Evolutionary conservation across 2,113 vertebrate species (phyloP).

Genomic region (Edolisoma coerulescens): DNA sequence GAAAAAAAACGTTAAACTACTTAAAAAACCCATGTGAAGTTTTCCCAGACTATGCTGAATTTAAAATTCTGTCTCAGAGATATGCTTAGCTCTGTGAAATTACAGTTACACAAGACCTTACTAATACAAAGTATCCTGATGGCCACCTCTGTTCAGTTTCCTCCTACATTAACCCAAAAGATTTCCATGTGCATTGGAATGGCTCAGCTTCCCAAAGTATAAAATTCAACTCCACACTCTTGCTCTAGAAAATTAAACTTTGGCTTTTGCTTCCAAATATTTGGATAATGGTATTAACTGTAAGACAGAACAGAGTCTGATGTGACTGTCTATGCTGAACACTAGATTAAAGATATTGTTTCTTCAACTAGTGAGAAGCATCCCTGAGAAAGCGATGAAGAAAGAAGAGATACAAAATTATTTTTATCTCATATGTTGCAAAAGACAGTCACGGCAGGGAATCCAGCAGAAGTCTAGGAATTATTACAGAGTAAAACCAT

Average conservation of each 20-base stretch:
- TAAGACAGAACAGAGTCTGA: neutral
- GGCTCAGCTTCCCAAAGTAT: neutral
- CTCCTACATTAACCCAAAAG: neutral
- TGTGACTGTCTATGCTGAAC: neutral
- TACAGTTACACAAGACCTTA: neutral
- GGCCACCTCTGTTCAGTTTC: neutral
- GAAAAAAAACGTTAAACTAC: neutral
- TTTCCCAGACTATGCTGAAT: neutral
- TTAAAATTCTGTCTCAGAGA: neutral
- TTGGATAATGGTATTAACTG: neutral
- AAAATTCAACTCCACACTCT: neutral
- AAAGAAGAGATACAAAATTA: neutral
- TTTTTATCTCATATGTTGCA: neutral
- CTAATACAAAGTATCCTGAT: neutral
- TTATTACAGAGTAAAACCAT: neutral
- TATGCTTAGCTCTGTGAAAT: neutral
- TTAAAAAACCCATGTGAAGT: neutral
- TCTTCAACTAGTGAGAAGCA: neutral
- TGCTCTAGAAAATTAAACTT: neutral
- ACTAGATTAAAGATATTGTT: neutral
- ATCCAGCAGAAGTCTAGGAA: neutral
- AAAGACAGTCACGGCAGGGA: neutral
- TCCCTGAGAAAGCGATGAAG: neutral
- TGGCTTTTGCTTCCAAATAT: neutral
- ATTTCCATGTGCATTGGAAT: rapidly evolving